Base-by-base conservation (phyloP, 2,888 invertebrate species). In the Cerceris rybyensis region DNA sequence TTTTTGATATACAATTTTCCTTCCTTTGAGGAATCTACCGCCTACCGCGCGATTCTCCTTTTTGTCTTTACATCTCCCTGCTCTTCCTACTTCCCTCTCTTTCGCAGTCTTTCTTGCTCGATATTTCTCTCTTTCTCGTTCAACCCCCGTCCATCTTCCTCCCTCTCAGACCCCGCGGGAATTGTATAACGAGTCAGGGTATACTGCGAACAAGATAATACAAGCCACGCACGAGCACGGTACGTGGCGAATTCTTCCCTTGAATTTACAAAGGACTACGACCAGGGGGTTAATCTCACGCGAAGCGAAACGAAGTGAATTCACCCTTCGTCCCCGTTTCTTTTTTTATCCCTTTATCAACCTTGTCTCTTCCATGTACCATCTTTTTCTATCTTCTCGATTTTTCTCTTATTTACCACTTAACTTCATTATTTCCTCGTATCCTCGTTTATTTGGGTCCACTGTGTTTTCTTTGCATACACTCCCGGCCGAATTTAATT, bases 201-300 rank as follows among this genome's bases (percentile, higher is more conserved):
- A 54, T 68, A 77, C 63, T 28, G 71, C 59, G 63, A 66, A 70
- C 65, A 65, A 75, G 61, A 75, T 75, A 82, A 78, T 73, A 73
- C 72, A 74, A 78, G 64, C 65, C 64, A 73, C 67, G 73, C 68
- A 75, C 61, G 72, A n/a, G 46, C 55, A 54, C 64, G 60, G 60
- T 64, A 7, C 55, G 63, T 63, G 68, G 66, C 72, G 76, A 76
- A 83, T 81, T 82, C 78, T 75, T 77, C 71, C 57, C 58, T 66
- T 49, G 73, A 81, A 85, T 83, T 84, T 83, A 85, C 81, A 83
- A 83, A 85, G 81, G 72, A 81, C 78, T 63, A 73, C 72, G 71
- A 69, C 75, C 68, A 65, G 70, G 74, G 70, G 83, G 81, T 84
- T 85, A 81, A 84, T 84, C 83, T 83, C 73, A 79, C 73, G 59